Evolutionary conservation across 2,113 vertebrate species (phyloP).

Genomic region (Nycticryphes semicollaris): DNA sequence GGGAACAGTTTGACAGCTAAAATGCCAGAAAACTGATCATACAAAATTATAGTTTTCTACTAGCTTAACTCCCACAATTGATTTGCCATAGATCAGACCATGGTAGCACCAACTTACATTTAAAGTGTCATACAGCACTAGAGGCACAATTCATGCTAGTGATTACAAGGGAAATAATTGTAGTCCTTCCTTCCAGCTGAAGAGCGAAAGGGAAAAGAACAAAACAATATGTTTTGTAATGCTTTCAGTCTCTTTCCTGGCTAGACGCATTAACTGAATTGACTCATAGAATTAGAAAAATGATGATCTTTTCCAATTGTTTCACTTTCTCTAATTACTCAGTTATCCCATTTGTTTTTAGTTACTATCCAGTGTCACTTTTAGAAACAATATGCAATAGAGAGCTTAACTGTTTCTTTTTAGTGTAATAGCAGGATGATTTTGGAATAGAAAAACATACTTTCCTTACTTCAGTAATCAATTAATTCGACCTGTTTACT

Average conservation of each 20-base stretch:
- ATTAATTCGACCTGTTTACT: neutral
- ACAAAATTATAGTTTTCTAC: neutral
- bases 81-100: neutral
- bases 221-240: neutral
- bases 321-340: slow-evolving; percentile 5
- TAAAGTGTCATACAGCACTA: neutral
- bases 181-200: neutral
- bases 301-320: neutral
- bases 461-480: neutral
- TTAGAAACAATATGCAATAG: neutral
- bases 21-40: neutral
- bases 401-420: neutral
- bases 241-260: neutral
- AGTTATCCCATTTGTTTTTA: neutral
- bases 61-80: neutral
- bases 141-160: neutral
- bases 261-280: neutral
- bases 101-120: neutral
- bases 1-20: neutral
- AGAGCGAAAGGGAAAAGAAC: neutral
- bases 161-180: neutral
- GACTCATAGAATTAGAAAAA: neutral
- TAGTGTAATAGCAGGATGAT: neutral
- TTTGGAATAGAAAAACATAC: neutral
- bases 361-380: neutral